Base-by-base conservation (phyloP, 2,797 vertebrate species). In the Gymnothorax reevesii region DNA sequence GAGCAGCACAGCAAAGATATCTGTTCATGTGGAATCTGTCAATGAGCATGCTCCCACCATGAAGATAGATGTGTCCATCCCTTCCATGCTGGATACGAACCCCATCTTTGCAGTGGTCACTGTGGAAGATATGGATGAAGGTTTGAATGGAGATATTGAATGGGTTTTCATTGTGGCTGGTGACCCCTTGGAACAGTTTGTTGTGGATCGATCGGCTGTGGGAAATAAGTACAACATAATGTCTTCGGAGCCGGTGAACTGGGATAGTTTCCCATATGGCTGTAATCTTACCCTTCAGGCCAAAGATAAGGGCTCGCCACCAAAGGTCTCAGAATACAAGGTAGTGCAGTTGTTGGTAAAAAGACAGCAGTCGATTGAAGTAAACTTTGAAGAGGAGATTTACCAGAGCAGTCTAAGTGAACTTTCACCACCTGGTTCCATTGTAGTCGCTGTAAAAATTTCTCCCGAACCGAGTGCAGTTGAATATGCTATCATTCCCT, bases 271-370 rank as follows among this genome's bases (percentile, higher is more conserved):
- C 82, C 95, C 97, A 5, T 96, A 96, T 83, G 97, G 98, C 85
- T 98, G 95, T 91, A 99, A 99, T 90, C 95, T 99, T 90, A 99
- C 98, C 0, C 93, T 99, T 5, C 98, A 99, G 92, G 98, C 99
- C 87, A 99, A 97, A 95, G 99, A 99, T 91, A 96, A 97, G 92
- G 99, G 98, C 55, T 91, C 87, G 60, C 98, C 98, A 55, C 96
- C 98, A 0, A 97, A 94, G 80, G 96, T 97, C 93, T 99, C 98
- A 1, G 95, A 97, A 22, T 93, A 94, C 1, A 96, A 97, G 91
- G 94, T 97, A 83, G 93, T 99, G 92, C 97, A 95, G 22, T 88
- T 99, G 89, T 90, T 93, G 57, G 95, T 97, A 5, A 95, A 96
- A 49, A 97, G 94, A 84, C 97, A 96, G 91, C 95, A 94, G 79